Evolutionary conservation across 2,113 vertebrate species (phyloP).

Genomic region (Trematocara variabile): DNA sequence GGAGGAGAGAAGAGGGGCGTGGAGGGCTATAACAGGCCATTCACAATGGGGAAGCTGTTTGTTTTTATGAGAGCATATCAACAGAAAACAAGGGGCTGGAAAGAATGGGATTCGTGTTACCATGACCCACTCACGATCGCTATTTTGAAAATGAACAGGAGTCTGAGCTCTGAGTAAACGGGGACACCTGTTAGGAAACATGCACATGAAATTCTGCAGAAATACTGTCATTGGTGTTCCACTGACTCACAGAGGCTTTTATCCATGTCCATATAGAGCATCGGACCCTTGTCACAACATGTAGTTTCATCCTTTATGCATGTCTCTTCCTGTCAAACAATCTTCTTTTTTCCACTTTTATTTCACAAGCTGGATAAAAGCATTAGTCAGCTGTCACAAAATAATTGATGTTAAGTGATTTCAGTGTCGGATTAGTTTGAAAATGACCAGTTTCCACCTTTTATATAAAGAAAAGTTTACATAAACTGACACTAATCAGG

Average conservation of each 20-base stretch:
- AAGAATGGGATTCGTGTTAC: constrained; percentile 66
- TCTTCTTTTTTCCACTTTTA: background rate
- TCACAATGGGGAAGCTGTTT: constrained; percentile 40
- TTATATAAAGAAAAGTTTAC: background rate
- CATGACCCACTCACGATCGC: constrained; percentile 54
- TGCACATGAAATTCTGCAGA: constrained; percentile 56
- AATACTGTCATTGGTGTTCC: constrained; percentile 56
- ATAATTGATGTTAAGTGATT: background rate
- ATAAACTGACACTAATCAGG: constrained; percentile 34
- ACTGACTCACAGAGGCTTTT: constrained; percentile 38
- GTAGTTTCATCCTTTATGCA: background rate
- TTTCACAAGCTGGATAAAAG: background rate
- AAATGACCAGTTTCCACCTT: background rate
- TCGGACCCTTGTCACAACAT: background rate
- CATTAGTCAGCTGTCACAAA: background rate
- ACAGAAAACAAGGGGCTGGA: constrained; percentile 56
- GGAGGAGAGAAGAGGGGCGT: background rate
- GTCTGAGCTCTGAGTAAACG: constrained; percentile 49
- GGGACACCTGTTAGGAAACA: constrained; percentile 75
- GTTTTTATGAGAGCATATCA: constrained; percentile 57
- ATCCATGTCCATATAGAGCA: background rate
- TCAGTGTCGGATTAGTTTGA: background rate
- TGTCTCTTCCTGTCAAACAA: background rate
- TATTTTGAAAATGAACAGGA: constrained; percentile 63
- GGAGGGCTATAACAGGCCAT: constrained; percentile 28